A percentile compares a stretch with the other conserved stretches of the same genome.
Conservation (phyloP, 2,888 invertebrate genomes). For the Leucoptera coffeella region DNA sequence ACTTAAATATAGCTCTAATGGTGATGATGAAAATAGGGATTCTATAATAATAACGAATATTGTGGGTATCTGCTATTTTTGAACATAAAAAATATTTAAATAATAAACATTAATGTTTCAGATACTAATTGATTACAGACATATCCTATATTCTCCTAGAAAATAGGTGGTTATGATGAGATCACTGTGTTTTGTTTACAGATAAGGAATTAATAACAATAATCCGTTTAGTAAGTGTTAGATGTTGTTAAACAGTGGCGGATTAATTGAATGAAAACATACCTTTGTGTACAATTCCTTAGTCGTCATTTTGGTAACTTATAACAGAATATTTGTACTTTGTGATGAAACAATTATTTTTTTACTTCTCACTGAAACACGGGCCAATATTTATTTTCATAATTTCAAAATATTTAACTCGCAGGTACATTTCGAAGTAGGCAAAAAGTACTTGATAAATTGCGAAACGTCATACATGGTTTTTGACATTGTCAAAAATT, state of each 20-base stretch:
- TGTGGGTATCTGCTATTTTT: too few relatives aligned
- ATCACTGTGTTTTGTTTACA: not conserved
- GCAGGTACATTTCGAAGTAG: slow-evolving; percentile 20
- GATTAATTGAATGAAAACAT: slow-evolving; percentile 9
- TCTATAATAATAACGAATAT: too few relatives aligned
- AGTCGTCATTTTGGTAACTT: slow-evolving; percentile 34
- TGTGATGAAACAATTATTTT: not conserved
- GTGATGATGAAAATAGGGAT: too few relatives aligned
- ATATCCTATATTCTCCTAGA: too few relatives aligned
- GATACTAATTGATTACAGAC: too few relatives aligned
- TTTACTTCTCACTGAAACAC: slow-evolving; percentile 30
- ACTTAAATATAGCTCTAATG: too few relatives aligned
- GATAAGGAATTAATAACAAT: not conserved
- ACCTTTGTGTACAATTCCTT: slow-evolving; percentile 50
- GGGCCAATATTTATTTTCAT: slow-evolving; percentile 31
- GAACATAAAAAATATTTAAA: too few relatives aligned
- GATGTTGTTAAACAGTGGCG: not conserved
- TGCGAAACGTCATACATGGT: slow-evolving; percentile 39
- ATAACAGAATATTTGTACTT: not conserved
- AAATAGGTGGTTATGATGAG: too few relatives aligned
- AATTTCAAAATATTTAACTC: slow-evolving; percentile 29
- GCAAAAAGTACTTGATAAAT: too few relatives aligned
- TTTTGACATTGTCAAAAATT: slow-evolving; percentile 28
- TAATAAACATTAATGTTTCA: too few relatives aligned
- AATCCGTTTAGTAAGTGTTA: not conserved